Evolutionary conservation across 92 coral and sea anemone species (phyloP).

Genomic region (Paragorgia papillata): DNA sequence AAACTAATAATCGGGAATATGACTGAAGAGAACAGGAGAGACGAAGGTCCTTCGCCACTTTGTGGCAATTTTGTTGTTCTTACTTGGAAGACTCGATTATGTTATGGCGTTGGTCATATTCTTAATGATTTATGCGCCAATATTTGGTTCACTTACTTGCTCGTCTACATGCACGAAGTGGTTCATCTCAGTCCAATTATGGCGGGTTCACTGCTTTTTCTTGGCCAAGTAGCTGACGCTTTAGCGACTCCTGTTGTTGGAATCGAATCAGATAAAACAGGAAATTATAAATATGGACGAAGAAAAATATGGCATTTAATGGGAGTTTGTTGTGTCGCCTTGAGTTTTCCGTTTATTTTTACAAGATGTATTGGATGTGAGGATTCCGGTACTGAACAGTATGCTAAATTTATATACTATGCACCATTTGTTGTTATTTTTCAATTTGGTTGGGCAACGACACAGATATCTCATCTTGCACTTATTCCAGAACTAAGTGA

Average conservation of each 20-base stretch:
- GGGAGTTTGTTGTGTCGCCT: constrained; percentile 74
- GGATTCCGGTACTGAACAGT: constrained; percentile 61
- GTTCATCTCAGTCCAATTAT: constrained; percentile 68
- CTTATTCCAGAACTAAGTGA: constrained; percentile 85
- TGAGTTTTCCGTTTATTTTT: constrained; percentile 88
- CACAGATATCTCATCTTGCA: constrained; percentile 93
- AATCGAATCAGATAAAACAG: constrained; percentile 84
- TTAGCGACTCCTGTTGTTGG: constrained; percentile 89
- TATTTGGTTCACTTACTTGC: constrained; percentile 91
- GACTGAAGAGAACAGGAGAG: constrained; percentile 1
- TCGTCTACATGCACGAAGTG: constrained; percentile 87
- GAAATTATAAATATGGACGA: constrained; percentile 71
- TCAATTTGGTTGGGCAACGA: constrained; percentile 98
- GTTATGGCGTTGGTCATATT: constrained; percentile 88
- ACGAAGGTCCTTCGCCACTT: background rate
- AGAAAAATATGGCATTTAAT: constrained; percentile 93
- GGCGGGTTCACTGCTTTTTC: constrained; percentile 76
- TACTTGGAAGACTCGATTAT: constrained; percentile 74
- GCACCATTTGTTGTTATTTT: constrained; percentile 82
- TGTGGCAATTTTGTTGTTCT: constrained; percentile 38
- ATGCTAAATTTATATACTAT: constrained; percentile 80
- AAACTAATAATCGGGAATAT: too few species aligned
- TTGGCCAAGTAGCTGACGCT: constrained; percentile 97
- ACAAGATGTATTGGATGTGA: constrained; percentile 76
- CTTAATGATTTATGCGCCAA: constrained; percentile 95